Evolutionary conservation across 2,888 invertebrate species (phyloP).

Genomic region (Smittia sp.): DNA sequence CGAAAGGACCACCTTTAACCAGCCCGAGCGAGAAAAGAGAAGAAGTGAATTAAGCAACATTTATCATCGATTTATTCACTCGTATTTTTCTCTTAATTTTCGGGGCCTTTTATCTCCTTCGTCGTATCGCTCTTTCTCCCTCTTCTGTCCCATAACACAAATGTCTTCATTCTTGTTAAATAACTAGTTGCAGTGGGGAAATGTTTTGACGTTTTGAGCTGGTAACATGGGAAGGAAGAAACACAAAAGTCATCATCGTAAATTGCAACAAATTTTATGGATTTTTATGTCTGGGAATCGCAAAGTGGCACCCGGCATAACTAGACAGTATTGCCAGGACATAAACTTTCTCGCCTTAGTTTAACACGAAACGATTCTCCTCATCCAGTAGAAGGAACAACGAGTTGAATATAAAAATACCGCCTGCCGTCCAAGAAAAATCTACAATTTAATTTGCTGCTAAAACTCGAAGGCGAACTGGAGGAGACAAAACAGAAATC

Average conservation of each 20-base stretch:
- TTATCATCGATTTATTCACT: slow-evolving; percentile 29
- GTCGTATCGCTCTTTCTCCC: background rate
- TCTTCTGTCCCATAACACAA: slow-evolving; percentile 1
- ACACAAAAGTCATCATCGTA: slow-evolving; percentile 26
- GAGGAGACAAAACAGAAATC: background rate
- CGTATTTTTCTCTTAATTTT: slow-evolving; percentile 8
- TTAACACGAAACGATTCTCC: too few relatives aligned
- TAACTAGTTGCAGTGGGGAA: background rate
- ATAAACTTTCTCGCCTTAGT: background rate
- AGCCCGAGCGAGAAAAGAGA: background rate
- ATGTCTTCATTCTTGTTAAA: slow-evolving; percentile 30
- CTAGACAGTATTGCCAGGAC: background rate
- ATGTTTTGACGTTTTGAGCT: slow-evolving; percentile 10
- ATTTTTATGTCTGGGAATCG: background rate
- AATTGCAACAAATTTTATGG: slow-evolving; percentile 34
- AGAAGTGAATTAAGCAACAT: slow-evolving; percentile 34
- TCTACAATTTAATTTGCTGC: background rate
- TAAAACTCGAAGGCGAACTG: background rate
- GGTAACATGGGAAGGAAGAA: background rate
- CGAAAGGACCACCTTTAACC: slow-evolving; percentile 37
- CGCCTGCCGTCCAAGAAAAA: too few relatives aligned
- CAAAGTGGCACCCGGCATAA: background rate
- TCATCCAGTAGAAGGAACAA: too few relatives aligned
- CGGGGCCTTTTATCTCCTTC: slow-evolving; percentile 35
- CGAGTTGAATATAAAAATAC: too few relatives aligned